phyloP scores from a whole-genome alignment of 2,113 vertebrate species.

The Strigops habroptila region DNA sequence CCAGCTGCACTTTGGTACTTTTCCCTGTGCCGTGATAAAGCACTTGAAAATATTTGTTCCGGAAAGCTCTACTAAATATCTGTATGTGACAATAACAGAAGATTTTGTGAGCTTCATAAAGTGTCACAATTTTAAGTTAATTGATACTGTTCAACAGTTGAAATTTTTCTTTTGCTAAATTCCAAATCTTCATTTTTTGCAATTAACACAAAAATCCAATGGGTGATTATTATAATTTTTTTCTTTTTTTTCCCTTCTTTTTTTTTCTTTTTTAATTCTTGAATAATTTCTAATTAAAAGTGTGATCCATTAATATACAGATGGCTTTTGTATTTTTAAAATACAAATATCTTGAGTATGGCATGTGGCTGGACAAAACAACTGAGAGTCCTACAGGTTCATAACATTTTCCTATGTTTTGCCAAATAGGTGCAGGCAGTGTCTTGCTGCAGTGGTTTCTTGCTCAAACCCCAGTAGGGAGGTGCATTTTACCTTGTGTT shows the following conservation, averaged over 20 bases:
- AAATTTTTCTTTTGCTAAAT: not conserved
- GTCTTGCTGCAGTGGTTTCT: not conserved
- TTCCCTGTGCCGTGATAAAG: not conserved
- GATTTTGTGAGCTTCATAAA: not conserved
- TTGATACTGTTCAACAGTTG: not conserved
- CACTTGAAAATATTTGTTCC: not conserved
- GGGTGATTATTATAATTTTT: not conserved
- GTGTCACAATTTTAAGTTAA: not conserved
- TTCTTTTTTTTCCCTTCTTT: not conserved
- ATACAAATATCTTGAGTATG: not conserved
- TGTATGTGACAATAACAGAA: not conserved
- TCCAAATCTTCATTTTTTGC: not conserved
- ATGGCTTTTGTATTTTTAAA: not conserved
- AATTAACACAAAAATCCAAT: not conserved
- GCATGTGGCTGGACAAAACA: not conserved
- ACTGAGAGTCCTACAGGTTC: not conserved
- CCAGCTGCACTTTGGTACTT: constrained; percentile 5
- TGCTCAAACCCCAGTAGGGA: not conserved
- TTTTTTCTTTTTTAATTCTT: not conserved
- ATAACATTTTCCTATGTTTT: not conserved
- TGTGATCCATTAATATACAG: not conserved
- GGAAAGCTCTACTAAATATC: not conserved
- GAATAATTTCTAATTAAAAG: not conserved
- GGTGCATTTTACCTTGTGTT: not conserved
- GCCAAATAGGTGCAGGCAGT: not conserved